Base-by-base conservation (phyloP, 2,888 invertebrate species). In the Ceramica pisi region DNA sequence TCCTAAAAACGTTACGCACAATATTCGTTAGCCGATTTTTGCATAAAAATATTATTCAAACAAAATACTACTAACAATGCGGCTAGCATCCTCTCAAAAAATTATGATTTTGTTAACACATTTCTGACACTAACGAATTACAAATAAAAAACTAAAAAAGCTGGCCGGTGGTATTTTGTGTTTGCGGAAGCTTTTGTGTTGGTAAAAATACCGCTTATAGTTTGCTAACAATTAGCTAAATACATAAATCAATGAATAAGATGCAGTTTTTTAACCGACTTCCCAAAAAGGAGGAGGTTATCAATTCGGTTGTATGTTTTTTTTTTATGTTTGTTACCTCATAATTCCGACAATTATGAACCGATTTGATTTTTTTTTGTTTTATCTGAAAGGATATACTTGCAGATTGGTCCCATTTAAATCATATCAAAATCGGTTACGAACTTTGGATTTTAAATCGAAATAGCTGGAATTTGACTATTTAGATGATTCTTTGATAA, bases 71-170 rank as follows among this genome's bases (percentile, higher is more conserved):
- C n/a, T 41, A 21, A 64, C 46, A 55, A 10, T 50, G 26, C 62
- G 19, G 26, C 23, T 46, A 62, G 48, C 35, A 51, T 21, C 6
- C 5, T 19, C 3, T 16, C 23, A 41, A 53, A 60, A 46, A 46
- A 64, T 66, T 23, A 2, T 62, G 44, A 44, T 60, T 75, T 70
- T 67, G 66, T 51, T 51, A 38, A 31, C 51, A 75, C 16, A 63
- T 55, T 41, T 56, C 50, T 38, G 41, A 55, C 48, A 62, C 76
- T 75, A 79, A 79, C 78, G 80, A 79, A 71, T 41, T 56, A 23
- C 75, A 79, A 79, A 79, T 75, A 80, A 64, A 63, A 64, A 35
- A 46, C 60, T 12, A 75, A 9, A 68, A 66, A 55, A 53, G 4
- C 19, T 50, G 59, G 16, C 35, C 26, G 46, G 19, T 38, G 35